These are phyloP conservation scores for Drosophila ficusphila DNA, from an alignment of 1,140 invertebrate genomes.

Conservation along the genomic window DNA sequence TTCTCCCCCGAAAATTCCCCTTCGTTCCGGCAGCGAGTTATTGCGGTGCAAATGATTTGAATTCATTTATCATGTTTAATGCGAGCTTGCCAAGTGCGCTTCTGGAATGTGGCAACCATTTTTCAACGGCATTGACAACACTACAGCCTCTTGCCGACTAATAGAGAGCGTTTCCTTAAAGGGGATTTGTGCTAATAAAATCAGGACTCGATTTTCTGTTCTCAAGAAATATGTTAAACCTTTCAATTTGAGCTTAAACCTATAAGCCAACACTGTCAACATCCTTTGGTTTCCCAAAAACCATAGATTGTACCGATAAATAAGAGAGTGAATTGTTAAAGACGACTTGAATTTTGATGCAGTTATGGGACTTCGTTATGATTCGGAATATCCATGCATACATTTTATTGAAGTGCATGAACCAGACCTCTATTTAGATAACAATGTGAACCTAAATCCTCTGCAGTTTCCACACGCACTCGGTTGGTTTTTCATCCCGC, in stretches of 20 bases:
- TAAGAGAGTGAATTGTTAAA: too few relatives aligned
- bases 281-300: too few relatives aligned
- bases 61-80: conserved; percentile 80
- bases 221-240: not conserved
- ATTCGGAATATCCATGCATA: too few relatives aligned
- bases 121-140: conserved; percentile 59
- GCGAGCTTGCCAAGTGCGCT: conserved; percentile 47
- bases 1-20: conserved; percentile 12
- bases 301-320: too few relatives aligned
- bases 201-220: too few relatives aligned
- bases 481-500: conserved; percentile 6
- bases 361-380: too few relatives aligned
- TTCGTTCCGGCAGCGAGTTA: conserved; percentile 46
- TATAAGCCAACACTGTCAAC: too few relatives aligned
- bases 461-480: conserved; percentile 1
- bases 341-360: too few relatives aligned
- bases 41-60: conserved; percentile 77
- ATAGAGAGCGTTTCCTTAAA: conserved; percentile 22
- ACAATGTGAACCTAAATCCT: not conserved
- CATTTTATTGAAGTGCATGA: not conserved
- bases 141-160: conserved; percentile 23
- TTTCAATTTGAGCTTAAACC: too few relatives aligned
- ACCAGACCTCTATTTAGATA: not conserved
- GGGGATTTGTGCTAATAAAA: conserved; percentile 13
- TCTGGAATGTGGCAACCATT: conserved; percentile 63